A percentile compares a stretch with the other conserved stretches of the same genome.
These are phyloP conservation scores for Labia minor DNA, from an alignment of 2,888 invertebrate species.

Conservation along the genomic window DNA sequence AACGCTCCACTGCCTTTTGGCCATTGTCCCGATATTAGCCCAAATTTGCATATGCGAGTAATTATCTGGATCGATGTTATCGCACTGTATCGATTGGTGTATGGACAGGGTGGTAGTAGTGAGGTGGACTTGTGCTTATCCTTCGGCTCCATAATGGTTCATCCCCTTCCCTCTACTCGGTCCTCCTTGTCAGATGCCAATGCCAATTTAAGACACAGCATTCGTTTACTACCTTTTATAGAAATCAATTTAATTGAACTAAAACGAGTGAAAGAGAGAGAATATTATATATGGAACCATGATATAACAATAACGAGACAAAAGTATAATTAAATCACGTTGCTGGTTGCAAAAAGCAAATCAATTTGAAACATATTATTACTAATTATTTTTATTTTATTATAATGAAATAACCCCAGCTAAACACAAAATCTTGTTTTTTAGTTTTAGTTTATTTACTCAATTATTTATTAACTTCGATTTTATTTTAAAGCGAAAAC, in stretches of 20 bases:
- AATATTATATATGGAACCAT: background rate
- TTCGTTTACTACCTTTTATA: background rate
- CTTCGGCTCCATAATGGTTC: background rate
- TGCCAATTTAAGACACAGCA: background rate
- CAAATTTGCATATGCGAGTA: slow-evolving; percentile 13
- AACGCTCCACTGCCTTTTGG: background rate
- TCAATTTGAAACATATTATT: no score
- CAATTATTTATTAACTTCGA: no score
- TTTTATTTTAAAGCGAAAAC: no score
- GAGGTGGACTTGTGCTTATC: background rate
- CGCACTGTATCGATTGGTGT: background rate
- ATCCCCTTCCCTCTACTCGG: background rate
- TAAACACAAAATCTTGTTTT: no score
- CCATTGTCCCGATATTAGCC: slow-evolving; percentile 13
- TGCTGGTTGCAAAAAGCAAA: no score
- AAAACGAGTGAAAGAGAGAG: no score
- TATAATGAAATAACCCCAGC: no score
- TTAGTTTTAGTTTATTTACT: no score
- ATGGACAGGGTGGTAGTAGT: background rate
- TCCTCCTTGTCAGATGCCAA: background rate
- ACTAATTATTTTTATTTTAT: no score
- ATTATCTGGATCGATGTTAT: slow-evolving; percentile 13
- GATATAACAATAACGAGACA: background rate
- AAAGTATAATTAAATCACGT: no score
- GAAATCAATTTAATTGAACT: slow-evolving; percentile 1